Evolutionary conservation across 2,888 invertebrate species (phyloP), one percentile per base, ranked within the genome.

Genomic region (Tanytarsus gracilentus): DNA sequence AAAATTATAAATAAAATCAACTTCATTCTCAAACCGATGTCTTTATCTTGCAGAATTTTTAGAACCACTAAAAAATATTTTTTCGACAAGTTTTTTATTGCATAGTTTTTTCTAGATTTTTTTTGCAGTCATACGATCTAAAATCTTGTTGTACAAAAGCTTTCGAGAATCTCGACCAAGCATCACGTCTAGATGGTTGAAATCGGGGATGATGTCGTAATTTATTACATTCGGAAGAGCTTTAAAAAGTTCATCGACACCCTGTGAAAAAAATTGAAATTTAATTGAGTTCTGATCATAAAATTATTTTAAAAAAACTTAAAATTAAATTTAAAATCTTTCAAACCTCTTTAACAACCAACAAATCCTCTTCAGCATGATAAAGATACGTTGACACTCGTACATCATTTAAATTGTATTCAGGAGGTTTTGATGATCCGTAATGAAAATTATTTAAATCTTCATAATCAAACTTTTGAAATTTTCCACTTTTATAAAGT

Each of bases 381-480:
- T 53, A 53, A 30, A 53, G 16, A 21, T 30, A 53, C 6, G 77
- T 70, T 0, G 76, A 76, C 7, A 72, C 68, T n/a, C 67, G 73
- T 4, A 77, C 66, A 27, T 69, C 71, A 5, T 66, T 65, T 8
- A 77, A 64, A 63, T 74, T 67, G 63, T 78, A 78, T 2, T 68
- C 65, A 3, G 77, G 77, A n/a, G 78, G 76, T 0, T 60, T 64
- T 0, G 64, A 52, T 2, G 64, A 66, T 1, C 76, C 75, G 63
- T 83, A 84, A 18, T 64, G 16, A 25, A 69, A 55, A 63, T 78
- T 78, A 36, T 64, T 66, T 3, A 68, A 39, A 1, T 66, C 63
- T 2, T 79, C 80, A 65, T 72, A 74, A 67, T 81, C 78, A 63
- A 70, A 80, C 66, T 74, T 74, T 59, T 73, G 69, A 65, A 66